A percentile compares a stretch with the other conserved stretches of the same genome.
Conservation (phyloP, 2,797 vertebrate genomes). For the Protonibea diacanthus region DNA sequence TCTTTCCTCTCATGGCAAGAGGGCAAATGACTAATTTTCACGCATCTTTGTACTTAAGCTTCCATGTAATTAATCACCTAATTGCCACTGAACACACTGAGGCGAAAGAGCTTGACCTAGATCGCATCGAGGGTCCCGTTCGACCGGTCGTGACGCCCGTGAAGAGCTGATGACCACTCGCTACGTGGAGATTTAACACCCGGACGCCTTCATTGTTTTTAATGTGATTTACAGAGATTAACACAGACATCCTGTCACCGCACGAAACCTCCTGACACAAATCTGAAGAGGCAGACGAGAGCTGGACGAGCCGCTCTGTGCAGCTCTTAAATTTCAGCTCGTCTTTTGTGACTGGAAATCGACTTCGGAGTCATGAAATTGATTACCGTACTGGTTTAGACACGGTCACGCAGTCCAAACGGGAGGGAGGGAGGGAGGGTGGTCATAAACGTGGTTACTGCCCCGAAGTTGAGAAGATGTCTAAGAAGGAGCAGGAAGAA, state of each 20-base stretch:
- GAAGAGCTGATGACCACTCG: constrained; percentile 9
- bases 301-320: constrained; percentile 10
- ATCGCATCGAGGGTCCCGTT: constrained; percentile 28
- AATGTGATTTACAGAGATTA: constrained; percentile 65
- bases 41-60: constrained; percentile 17
- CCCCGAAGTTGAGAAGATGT: constrained; percentile 1
- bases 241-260: constrained; percentile 35
- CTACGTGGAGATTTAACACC: constrained; percentile 19
- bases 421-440: background rate
- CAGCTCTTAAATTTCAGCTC: constrained; percentile 17
- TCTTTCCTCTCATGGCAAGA: constrained; percentile 4
- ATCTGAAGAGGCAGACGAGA: constrained; percentile 42
- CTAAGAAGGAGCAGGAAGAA: constrained; percentile 21
- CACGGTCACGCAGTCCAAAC: constrained; percentile 20
- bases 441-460: constrained; percentile 12
- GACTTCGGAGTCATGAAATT: constrained; percentile 62
- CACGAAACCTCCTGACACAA: constrained; percentile 44
- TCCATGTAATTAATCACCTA: constrained; percentile 57
- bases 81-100: constrained; percentile 52
- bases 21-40: constrained; percentile 39
- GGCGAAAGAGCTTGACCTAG: constrained; percentile 50
- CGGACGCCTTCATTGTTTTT: constrained; percentile 24
- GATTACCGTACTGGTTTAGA: constrained; percentile 37
- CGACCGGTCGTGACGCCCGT: constrained; percentile 40
- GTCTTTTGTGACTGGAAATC: constrained; percentile 34